A percentile compares a stretch with the other conserved stretches of the same genome.
phyloP scores from a whole-genome alignment of 2,113 vertebrate species.

The Mus spicilegus region DNA sequence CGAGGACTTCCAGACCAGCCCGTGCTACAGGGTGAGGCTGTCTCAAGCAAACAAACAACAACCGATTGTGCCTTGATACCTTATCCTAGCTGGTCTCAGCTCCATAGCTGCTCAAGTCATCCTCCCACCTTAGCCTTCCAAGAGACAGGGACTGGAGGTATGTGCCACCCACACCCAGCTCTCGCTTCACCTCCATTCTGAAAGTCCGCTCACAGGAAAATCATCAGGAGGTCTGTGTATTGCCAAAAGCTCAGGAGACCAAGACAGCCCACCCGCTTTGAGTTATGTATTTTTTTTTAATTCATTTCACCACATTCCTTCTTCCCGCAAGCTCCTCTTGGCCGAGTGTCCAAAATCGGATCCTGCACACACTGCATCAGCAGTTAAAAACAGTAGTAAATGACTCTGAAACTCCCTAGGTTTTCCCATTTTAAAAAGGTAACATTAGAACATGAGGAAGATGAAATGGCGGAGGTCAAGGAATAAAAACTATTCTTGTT shows the following conservation, averaged over 20 bases:
- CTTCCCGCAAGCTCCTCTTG: neutral
- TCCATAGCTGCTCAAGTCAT: too few relatives aligned
- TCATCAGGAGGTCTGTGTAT: neutral
- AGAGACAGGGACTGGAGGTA: neutral
- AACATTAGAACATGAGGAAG: neutral
- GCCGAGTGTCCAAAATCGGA: neutral
- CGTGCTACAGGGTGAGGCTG: neutral
- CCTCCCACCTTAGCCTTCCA: neutral
- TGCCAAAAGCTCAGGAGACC: neutral
- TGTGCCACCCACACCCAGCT: neutral
- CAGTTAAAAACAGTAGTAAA: neutral
- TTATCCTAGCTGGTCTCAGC: neutral
- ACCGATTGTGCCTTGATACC: neutral
- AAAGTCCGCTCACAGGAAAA: neutral
- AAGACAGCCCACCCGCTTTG: neutral
- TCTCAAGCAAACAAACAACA: neutral
- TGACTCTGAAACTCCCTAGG: neutral
- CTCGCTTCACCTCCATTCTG: neutral
- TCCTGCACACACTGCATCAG: neutral
- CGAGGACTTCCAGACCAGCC: neutral
- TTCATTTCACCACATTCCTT: neutral
- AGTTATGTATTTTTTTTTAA: neutral
- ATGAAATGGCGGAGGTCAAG: neutral
- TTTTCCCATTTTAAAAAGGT: neutral
- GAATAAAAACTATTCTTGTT: conserved; percentile 34